phyloP scores from a whole-genome alignment of 2,797 vertebrate species.

The Myotis daubentonii region DNA sequence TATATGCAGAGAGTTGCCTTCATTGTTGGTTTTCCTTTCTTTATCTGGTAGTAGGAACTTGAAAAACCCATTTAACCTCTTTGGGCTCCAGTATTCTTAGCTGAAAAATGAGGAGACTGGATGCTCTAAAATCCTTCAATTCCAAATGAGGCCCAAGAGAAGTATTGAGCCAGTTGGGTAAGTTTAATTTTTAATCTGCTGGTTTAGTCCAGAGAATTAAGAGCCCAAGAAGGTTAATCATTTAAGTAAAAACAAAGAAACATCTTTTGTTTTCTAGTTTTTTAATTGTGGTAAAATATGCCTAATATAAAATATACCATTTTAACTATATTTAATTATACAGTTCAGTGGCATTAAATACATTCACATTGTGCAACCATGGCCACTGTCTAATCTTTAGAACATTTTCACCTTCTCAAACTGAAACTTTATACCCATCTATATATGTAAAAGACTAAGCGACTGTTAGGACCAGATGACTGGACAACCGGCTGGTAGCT shows the following conservation, averaged over 20 bases:
- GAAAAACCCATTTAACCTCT: not conserved
- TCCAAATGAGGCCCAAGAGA: not conserved
- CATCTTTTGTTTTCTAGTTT: not conserved
- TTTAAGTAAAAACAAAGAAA: constrained; percentile 11
- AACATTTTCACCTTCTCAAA: not conserved
- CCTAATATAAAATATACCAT: not conserved
- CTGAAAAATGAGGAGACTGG: not conserved
- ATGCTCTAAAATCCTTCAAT: not conserved
- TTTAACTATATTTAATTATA: not conserved
- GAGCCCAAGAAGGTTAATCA: not conserved
- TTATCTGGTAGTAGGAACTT: not conserved
- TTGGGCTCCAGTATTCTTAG: not conserved
- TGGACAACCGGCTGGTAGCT: no score
- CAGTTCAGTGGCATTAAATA: not conserved
- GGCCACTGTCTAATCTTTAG: not conserved
- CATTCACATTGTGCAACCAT: not conserved
- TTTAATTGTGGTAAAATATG: not conserved
- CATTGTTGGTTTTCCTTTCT: not conserved
- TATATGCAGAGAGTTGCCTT: not conserved
- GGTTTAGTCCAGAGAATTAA: not conserved
- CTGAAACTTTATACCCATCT: not conserved
- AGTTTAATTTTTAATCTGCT: not conserved
- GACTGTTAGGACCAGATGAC: accelerated
- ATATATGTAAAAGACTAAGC: no score
- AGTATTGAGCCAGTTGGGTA: not conserved